Evolutionary conservation across 1,140 invertebrate species (phyloP), one percentile per base, ranked within the genome.

Genomic region (Bombus terrestris): DNA sequence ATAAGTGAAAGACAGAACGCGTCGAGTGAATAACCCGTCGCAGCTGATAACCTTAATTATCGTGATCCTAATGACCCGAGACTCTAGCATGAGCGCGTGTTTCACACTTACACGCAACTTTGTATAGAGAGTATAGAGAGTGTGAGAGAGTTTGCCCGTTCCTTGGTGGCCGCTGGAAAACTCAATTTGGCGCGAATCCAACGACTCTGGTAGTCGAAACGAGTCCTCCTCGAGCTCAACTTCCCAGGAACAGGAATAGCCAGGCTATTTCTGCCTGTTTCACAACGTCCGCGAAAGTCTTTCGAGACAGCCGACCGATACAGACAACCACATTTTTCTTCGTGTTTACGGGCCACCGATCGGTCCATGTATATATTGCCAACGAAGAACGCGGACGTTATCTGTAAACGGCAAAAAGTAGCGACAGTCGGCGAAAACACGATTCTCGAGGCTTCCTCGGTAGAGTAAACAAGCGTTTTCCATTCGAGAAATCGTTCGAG

Each of bases 11-110:
- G 78, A 75, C 76, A 35, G 57, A 77, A 15, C 57, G 4, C 59
- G 32, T 13, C 9, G 62, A 74, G 86, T 82, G 85, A 75, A 76
- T 62, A 57, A 89, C 78, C 57, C 57, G 84, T 57, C 80, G 39
- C 62, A 59, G 73, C 86, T 81, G 88, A 89, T 89, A 89, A 89
- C 88, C 88, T 89, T 89, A 86, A 89, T 89, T 89, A 89, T 89
- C 88, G 28, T 72, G 72, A 89, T 86, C 80, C 76, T 86, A 86
- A 89, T 89, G 84, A 89, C 80, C 88, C 53, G 43, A 18, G 64
- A 73, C 28, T 35, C 15, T 32, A 32, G 64, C 79, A 53, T 41
- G 62, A 68, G 39, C 53, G 62, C 3, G 25, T 13, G 37, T 39
- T 43, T 25, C 35, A 39, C 13, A 35, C 6, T 18, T 18, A 18